Evolutionary conservation across 2,888 invertebrate species (phyloP).

Genomic region (Rhodophaea formosa): DNA sequence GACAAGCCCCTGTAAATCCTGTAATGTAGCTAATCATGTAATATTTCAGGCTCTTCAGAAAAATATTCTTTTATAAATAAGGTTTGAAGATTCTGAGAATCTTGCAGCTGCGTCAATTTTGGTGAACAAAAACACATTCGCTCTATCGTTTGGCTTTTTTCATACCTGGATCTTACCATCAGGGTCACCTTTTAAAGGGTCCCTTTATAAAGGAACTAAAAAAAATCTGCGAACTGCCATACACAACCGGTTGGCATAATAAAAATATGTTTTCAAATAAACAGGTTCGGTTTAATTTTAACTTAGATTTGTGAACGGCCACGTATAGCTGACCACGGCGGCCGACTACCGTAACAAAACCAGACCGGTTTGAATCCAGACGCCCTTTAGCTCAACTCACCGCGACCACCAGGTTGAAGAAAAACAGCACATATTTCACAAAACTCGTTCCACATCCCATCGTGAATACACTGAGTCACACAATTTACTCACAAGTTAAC

Average conservation of each 20-base stretch:
- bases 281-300: conserved; percentile 5
- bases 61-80: too few species aligned
- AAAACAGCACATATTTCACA: conserved; percentile 90
- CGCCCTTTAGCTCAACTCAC: conserved; percentile 79
- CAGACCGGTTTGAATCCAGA: conserved; percentile 67
- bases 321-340: conserved; percentile 55
- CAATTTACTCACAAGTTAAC: conserved; percentile 63
- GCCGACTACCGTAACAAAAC: conserved; percentile 56
- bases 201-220: neutral
- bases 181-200: conserved; percentile 7
- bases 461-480: conserved; percentile 65
- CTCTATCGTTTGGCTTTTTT: neutral
- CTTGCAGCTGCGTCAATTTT: neutral
- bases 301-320: conserved; percentile 19
- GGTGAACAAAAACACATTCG: neutral
- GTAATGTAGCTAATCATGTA: too few species aligned
- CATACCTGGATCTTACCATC: neutral
- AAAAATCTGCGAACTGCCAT: neutral
- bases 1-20: too few species aligned
- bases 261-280: conserved; percentile 7
- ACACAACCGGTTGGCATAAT: neutral
- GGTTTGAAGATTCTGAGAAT: too few species aligned
- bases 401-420: conserved; percentile 89
- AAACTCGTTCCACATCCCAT: conserved; percentile 88
- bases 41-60: too few species aligned